Evolutionary conservation across 2,888 invertebrate genomes (phyloP).

Genomic region (Beris chalybata): DNA sequence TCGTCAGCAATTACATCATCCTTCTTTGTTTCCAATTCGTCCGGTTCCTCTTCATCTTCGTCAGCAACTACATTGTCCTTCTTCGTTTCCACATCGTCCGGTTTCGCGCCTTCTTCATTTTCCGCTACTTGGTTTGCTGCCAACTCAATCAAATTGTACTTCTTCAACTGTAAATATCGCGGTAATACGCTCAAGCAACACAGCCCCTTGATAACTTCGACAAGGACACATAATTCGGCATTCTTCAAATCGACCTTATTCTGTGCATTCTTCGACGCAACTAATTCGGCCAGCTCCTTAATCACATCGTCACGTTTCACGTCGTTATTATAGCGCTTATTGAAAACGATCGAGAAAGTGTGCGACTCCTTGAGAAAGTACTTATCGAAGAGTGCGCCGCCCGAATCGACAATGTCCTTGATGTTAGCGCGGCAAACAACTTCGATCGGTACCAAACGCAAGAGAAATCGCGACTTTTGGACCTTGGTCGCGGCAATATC

Average conservation of each 20-base stretch:
- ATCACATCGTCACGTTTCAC: conserved; percentile 73
- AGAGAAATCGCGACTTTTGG: conserved; percentile 73
- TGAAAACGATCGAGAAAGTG: conserved; percentile 76
- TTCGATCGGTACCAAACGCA: conserved; percentile 81
- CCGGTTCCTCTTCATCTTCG: neutral
- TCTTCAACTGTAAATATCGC: conserved; percentile 75
- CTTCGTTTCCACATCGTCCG: neutral
- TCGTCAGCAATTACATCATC: neutral
- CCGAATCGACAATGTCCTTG: conserved; percentile 71
- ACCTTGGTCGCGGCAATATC: conserved; percentile 70
- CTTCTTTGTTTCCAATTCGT: neutral
- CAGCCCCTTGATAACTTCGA: conserved; percentile 80
- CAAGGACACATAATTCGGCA: conserved; percentile 75
- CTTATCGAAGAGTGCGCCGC: conserved; percentile 69
- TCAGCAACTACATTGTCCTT: neutral
- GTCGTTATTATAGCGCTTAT: conserved; percentile 76
- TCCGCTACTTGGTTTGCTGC: neutral
- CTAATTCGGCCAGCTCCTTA: conserved; percentile 70
- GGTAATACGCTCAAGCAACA: conserved; percentile 80
- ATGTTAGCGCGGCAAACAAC: conserved; percentile 77
- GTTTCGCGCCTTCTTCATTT: neutral
- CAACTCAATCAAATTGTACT: conserved; percentile 78
- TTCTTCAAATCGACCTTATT: conserved; percentile 79
- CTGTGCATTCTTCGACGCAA: conserved; percentile 67
- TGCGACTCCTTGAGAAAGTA: conserved; percentile 72